Evolutionary conservation across 2,888 invertebrate genomes (phyloP).

Genomic region (Pandemis cinnamomeana): DNA sequence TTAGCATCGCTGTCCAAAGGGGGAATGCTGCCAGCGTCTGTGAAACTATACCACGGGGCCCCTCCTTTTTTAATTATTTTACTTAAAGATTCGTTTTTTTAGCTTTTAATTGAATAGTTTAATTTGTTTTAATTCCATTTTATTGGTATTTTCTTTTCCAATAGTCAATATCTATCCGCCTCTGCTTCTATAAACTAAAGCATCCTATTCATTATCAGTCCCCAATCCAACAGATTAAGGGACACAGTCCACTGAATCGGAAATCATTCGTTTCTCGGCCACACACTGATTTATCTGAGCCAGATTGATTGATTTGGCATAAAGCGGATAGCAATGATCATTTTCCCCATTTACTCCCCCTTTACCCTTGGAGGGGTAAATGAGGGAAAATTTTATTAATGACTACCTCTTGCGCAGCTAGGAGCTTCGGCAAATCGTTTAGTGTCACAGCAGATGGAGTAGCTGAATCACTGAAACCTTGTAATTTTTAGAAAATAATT

Average conservation of each 20-base stretch:
- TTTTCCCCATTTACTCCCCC: slow-evolving; percentile 13
- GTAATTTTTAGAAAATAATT: too few species aligned
- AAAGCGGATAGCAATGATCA: slow-evolving; percentile 31
- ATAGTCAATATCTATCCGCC: background rate
- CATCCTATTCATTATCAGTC: background rate
- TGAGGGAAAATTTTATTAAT: slow-evolving; percentile 35
- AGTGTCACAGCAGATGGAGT: background rate
- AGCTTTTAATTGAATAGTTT: too few species aligned
- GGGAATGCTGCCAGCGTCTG: too few species aligned
- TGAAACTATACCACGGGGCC: too few species aligned
- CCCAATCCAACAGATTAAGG: slow-evolving; percentile 5
- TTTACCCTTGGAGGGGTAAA: slow-evolving; percentile 14
- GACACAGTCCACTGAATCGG: background rate
- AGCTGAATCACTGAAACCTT: too few species aligned
- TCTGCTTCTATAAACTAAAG: background rate
- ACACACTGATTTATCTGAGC: slow-evolving; percentile 4
- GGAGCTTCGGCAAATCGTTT: background rate
- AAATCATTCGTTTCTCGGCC: background rate
- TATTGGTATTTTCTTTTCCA: too few species aligned
- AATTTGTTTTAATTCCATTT: too few species aligned
- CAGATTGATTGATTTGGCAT: slow-evolving; percentile 30
- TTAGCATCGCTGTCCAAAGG: too few species aligned
- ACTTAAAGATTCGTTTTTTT: too few species aligned
- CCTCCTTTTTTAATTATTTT: too few species aligned
- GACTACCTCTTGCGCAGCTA: slow-evolving; percentile 12